Percentiles rank a stretch among this genome's conserved stretches.
Conservation (phyloP, 2,797 vertebrate species). For the Diplodus sargus region DNA sequence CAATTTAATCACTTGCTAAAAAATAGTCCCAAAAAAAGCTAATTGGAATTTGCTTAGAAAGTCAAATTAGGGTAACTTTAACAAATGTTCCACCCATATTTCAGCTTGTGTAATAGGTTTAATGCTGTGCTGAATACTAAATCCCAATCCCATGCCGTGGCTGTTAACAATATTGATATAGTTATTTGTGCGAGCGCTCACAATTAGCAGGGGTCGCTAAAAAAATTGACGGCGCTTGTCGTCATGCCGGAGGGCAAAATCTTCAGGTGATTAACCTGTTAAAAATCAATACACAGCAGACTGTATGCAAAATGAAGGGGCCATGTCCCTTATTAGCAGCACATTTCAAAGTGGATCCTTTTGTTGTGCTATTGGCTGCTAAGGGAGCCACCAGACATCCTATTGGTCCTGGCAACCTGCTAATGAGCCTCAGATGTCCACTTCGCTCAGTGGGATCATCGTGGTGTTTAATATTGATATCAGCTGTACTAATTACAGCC, state of each 20-base stretch:
- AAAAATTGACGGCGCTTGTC: slow-evolving; percentile 22
- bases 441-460: slow-evolving; percentile 65
- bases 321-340: slow-evolving; percentile 42
- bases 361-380: slow-evolving; percentile 48
- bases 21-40: slow-evolving; percentile 8
- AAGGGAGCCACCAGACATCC: slow-evolving; percentile 45
- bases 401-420: slow-evolving; percentile 46
- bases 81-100: background rate
- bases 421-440: slow-evolving; percentile 73
- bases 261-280: slow-evolving; percentile 60
- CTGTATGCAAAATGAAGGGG: slow-evolving; percentile 36
- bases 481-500: slow-evolving; percentile 82
- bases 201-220: slow-evolving; percentile 21
- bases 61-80: slow-evolving; percentile 15
- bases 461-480: slow-evolving; percentile 79
- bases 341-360: slow-evolving; percentile 50
- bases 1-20: slow-evolving; percentile 24
- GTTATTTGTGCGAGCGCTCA: slow-evolving; percentile 10
- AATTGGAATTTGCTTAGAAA: slow-evolving; percentile 10
- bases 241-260: slow-evolving; percentile 35
- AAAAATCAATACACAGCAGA: slow-evolving; percentile 52
- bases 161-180: slow-evolving; percentile 24
- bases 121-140: slow-evolving; percentile 4
- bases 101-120: slow-evolving; percentile 13
- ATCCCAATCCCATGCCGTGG: background rate